Percentiles rank a stretch among this genome's conserved stretches.
These are phyloP conservation scores for Drosophila nr. fundita DNA, from an alignment of 2,888 invertebrate species.

Conservation along the genomic window DNA sequence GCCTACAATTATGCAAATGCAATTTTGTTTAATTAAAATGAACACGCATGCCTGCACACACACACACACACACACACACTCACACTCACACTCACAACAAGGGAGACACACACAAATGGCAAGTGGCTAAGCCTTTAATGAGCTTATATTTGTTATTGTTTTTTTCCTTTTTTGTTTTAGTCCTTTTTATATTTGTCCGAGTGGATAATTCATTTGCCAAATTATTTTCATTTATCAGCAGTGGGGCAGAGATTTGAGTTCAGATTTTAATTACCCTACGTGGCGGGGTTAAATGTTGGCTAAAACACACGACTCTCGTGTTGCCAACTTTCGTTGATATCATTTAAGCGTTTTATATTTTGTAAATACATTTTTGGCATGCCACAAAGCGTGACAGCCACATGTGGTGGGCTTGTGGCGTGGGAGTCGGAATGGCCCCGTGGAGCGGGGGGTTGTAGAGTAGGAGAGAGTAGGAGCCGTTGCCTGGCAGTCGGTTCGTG, in stretches of 20 bases:
- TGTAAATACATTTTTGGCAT: conserved; percentile 36
- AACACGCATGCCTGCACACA: conserved; percentile 39
- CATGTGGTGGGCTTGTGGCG: background rate
- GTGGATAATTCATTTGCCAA: conserved; percentile 36
- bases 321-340: conserved; percentile 18
- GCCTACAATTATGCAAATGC: conserved; percentile 73
- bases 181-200: conserved; percentile 24
- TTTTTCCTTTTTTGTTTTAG: conserved; percentile 12
- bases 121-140: conserved; percentile 72
- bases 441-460: background rate
- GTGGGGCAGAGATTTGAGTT: conserved; percentile 23
- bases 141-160: conserved; percentile 73
- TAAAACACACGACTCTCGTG: conserved; percentile 8
- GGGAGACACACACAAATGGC: conserved; percentile 5
- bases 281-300: conserved; percentile 63
- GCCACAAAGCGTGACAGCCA: conserved; percentile 42
- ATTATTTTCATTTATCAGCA: conserved; percentile 9
- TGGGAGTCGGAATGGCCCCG: background rate
- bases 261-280: conserved; percentile 69
- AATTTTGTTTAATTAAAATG: conserved; percentile 78
- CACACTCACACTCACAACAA: background rate
- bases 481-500: conserved; percentile 29
- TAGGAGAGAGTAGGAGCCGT: conserved; percentile 9
- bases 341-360: conserved; percentile 47
- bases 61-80: conserved; percentile 6